Base-by-base conservation (phyloP, 1,140 invertebrate species). In the Bemisia tabaci region DNA sequence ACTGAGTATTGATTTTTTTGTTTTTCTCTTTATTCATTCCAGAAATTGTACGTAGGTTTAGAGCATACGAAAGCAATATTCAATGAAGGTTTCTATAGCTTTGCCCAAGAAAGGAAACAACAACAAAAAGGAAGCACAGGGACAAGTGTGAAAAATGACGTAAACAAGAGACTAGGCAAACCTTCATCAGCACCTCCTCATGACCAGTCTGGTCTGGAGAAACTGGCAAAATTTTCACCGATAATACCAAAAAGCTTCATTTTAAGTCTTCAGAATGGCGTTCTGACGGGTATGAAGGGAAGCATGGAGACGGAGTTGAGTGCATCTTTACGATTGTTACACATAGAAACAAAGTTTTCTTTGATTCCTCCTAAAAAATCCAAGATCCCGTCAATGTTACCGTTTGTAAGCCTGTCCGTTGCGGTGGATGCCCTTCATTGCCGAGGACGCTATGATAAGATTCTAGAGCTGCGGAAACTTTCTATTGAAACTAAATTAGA, bases 401-500 rank as follows among this genome's bases (percentile, higher is more conserved):
- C 63, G 21, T 1, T 58, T 27, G 21, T 65, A 22, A 27, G 27
- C 26, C 17, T 65, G 27, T 65, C 62, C 22, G 27, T 68, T 22
- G 48, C 24, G 2, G 24, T 70, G 17, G 83, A 87, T 65, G 83
- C 85, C 68, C 77, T 89, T 22, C 82, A 82, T 62, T 75, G 90
- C 68, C 77, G 79, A 25, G 82, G 82, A 27, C 79, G 79, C 66
- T 78, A 79, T 65, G 83, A 87, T 68, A 84, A 84, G 70, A 71
- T 87, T 22, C 73, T 90, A 2, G 83, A 83, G 60, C 74, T 90
- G 21, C 83, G 84, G 71, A 84, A 84, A 67, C 77, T 90, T 12
- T 85, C 84, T 65, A 75, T 90, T 59, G 85, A 90, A 74, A 84
- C 87, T n/a, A 87, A 87, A 81, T 87, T 89, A 79, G 84, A 87